phyloP scores from a whole-genome alignment of 2,113 vertebrate genomes.

The Physeter macrocephalus region DNA sequence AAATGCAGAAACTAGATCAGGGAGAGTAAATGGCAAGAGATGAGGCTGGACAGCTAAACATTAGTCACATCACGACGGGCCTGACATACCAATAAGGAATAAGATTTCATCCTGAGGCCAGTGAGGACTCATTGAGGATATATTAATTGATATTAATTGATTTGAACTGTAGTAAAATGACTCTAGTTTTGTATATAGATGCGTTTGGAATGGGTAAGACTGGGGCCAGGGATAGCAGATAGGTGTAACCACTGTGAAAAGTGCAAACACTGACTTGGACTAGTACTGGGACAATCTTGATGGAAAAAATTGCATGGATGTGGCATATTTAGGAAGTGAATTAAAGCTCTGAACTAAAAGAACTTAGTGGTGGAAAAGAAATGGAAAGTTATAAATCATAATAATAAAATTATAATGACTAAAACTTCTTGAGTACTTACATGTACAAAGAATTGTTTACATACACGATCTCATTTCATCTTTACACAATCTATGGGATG shows the following conservation, averaged over 20 bases:
- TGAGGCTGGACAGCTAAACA: not conserved
- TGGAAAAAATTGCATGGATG: not conserved
- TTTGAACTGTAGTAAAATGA: not conserved
- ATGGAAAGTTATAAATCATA: not conserved
- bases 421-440: not conserved
- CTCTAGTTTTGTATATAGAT: not conserved
- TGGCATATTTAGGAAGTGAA: not conserved
- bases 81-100: not conserved
- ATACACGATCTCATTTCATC: not conserved
- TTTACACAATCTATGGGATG: not conserved
- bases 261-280: not conserved
- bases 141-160: not conserved
- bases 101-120: not conserved
- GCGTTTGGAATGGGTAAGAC: not conserved
- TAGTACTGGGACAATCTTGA: not conserved
- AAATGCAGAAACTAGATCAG: not conserved
- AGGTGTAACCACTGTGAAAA: not conserved
- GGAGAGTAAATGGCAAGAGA: not conserved
- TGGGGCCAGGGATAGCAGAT: not conserved
- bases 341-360: not conserved
- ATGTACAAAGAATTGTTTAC: not conserved
- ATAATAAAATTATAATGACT: not conserved
- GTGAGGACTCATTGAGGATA: not conserved
- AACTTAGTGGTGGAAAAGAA: not conserved
- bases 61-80: not conserved